A percentile compares a stretch with the other conserved stretches of the same genome.
phyloP scores from a whole-genome alignment of 2,888 invertebrate species.

The Caenorhabditis parvicauda region DNA sequence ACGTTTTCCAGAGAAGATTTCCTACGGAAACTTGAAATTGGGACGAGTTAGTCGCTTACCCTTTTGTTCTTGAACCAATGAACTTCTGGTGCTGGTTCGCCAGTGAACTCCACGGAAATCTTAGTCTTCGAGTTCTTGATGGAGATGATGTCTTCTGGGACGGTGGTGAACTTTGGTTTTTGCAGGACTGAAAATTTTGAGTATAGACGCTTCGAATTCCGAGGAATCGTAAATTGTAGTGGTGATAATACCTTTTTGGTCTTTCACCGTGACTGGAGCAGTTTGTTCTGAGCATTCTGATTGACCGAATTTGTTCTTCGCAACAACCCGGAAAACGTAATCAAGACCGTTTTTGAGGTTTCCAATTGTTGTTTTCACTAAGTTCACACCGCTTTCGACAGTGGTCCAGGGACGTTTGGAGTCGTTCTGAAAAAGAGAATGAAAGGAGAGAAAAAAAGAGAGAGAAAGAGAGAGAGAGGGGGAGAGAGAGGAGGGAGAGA shows the following conservation, averaged over 20 bases:
- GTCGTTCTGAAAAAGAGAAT: conserved; percentile 17
- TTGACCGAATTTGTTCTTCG: conserved; percentile 73
- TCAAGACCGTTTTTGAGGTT: conserved; percentile 83
- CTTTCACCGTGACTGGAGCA: conserved; percentile 32
- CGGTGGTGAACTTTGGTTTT: conserved; percentile 30
- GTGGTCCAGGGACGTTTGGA: conserved; percentile 36
- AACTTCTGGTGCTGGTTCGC: conserved; percentile 75
- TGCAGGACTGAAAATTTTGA: conserved; percentile 17
- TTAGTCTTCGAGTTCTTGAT: conserved; percentile 73
- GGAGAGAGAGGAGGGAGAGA: too few species aligned
- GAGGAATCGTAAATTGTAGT: background rate
- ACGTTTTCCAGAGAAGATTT: conserved; percentile 50
- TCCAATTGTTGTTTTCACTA: conserved; percentile 25
- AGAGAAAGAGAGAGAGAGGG: too few species aligned
- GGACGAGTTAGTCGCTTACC: conserved; percentile 6
- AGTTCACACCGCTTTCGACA: conserved; percentile 20
- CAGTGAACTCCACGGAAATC: conserved; percentile 76
- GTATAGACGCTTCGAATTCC: background rate
- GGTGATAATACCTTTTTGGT: conserved; percentile 24
- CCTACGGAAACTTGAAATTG: conserved; percentile 11
- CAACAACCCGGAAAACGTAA: conserved; percentile 90
- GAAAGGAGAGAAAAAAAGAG: background rate
- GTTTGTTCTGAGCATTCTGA: conserved; percentile 64
- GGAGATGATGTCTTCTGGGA: conserved; percentile 68
- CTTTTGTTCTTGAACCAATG: conserved; percentile 69